Base-by-base conservation (phyloP, 2,113 vertebrate species). In the Neomonachus schauinslandi region DNA sequence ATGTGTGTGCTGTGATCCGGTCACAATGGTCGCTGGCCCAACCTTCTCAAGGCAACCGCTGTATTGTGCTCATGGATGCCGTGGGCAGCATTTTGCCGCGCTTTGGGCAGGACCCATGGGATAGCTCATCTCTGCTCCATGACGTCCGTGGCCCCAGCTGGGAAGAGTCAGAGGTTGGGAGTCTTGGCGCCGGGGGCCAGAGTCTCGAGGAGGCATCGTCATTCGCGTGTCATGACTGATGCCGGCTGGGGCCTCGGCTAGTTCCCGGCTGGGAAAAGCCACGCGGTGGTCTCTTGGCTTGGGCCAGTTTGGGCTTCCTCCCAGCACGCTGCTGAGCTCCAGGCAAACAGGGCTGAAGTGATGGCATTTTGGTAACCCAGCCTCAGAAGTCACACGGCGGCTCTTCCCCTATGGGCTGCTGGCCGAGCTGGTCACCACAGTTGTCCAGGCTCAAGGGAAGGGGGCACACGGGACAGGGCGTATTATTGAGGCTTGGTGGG, bases 1-100 rank as follows among this genome's bases (percentile, higher is more conserved):
- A 13, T 6, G 19, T n/a, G 49, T 21, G 9, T 15, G 39, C 42
- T 11, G 31, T 9, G 31, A 9, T n/a, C 12, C 42, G 10, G 83
- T 33, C 33, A 51, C 13, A n/a, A 14, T 49, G 72, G 72, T 46
- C 2, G 28, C 59, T 67, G 31, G 31, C 22, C 22, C 19, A 33
- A 65, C 11, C 12, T 36, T 65, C 59, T 61, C 46, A 3, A 11
- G 13, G 8, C 14, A 2, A 1, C 33, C 7, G 13, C 21, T 5
- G 19, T 57, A 7, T 19, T 7, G 28, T 28, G 22, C 10, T 42
- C n/a, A 7, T 6, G 26, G 51, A 6, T 88, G 26, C 26, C 19
- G 4, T 3, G 55, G 36, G n/a, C 4, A 53, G 22, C 3, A 18
- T 5, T 10, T 7, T 28, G 24, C 4, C 36, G 14, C 3, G 6